Evolutionary conservation across 2,113 vertebrate genomes (phyloP).

Genomic region (Phalacrocorax pelagicus): DNA sequence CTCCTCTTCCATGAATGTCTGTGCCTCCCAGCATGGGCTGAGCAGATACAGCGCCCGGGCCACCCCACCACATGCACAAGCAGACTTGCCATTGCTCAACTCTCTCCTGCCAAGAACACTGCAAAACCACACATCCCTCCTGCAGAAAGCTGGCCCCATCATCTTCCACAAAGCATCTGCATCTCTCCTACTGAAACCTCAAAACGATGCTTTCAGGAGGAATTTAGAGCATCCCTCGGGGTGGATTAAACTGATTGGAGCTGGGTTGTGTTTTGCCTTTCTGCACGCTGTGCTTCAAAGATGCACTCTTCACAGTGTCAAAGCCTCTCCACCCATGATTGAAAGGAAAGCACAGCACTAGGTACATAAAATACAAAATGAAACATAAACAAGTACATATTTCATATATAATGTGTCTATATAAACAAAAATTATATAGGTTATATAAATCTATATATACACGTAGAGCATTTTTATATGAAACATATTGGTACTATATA

Average conservation of each 20-base stretch:
- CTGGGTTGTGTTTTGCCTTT: background rate
- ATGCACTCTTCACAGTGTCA: background rate
- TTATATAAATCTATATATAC: background rate
- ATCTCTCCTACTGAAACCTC: accelerated
- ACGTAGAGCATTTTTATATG: background rate
- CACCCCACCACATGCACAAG: accelerated
- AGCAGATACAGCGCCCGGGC: background rate
- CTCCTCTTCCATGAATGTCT: background rate
- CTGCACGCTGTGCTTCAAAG: background rate
- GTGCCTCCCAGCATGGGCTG: accelerated
- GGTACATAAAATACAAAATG: background rate
- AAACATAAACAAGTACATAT: background rate
- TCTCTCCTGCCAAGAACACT: background rate
- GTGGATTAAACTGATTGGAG: background rate
- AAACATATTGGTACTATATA: background rate
- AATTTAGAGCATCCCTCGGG: background rate
- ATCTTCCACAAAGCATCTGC: background rate
- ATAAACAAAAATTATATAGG: background rate
- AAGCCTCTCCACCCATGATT: background rate
- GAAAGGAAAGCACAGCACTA: background rate
- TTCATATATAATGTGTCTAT: background rate
- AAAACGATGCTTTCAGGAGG: accelerated
- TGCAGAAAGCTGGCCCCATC: background rate
- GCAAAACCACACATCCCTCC: background rate
- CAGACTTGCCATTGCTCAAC: background rate